Conservation (phyloP, 2,888 invertebrate genomes). For the Vandiemenella viatica region DNA sequence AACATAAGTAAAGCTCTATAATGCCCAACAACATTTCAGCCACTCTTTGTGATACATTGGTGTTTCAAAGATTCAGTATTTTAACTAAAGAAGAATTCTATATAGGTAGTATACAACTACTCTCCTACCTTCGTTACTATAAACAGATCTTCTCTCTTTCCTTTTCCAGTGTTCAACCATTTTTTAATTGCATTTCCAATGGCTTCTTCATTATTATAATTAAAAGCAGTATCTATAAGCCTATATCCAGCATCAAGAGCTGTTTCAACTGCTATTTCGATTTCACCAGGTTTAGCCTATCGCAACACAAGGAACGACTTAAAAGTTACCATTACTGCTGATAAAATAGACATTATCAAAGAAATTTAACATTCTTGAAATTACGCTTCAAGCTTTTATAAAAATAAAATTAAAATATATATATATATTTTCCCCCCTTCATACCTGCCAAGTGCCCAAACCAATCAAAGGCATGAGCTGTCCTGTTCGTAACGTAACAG, state of each 20-base stretch:
- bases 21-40: no score
- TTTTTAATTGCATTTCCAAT: constrained; percentile 52
- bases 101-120: no score
- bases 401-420: no score
- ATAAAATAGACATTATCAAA: no score
- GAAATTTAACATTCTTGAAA: neutral
- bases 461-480: neutral
- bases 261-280: constrained; percentile 42
- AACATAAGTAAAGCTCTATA: no score
- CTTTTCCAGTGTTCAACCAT: constrained; percentile 46
- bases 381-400: neutral
- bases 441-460: neutral
- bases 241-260: constrained; percentile 57
- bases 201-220: constrained; percentile 62
- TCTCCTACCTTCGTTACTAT: constrained; percentile 70
- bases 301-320: neutral
- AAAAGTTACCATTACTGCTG: no score
- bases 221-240: constrained; percentile 65
- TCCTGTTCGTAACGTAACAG: neutral
- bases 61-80: no score
- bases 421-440: no score
- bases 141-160: constrained; percentile 55
- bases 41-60: no score
- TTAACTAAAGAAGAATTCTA: no score
- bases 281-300: constrained; percentile 31